These are phyloP conservation scores for Drosophila truncata DNA, from an alignment of 1,140 invertebrate species.

Conservation along the genomic window DNA sequence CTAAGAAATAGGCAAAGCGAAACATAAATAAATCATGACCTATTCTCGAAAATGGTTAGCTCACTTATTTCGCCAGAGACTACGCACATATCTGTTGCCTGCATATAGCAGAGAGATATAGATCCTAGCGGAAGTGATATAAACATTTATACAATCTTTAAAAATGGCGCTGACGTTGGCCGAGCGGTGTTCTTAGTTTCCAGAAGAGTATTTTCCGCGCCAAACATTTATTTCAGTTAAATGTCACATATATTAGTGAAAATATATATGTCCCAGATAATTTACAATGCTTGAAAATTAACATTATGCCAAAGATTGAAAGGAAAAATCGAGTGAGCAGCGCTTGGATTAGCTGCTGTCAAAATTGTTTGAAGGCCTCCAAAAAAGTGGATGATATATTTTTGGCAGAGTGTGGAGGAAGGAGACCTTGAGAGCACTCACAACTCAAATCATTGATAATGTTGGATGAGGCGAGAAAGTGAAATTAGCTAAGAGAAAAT, in stretches of 20 bases:
- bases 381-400: conserved; percentile 39
- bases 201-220: conserved; percentile 34
- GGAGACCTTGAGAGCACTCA: conserved; percentile 9
- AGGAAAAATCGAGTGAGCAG: conserved; percentile 18
- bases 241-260: conserved; percentile 66
- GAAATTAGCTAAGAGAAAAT: conserved; percentile 25
- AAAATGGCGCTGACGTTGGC: conserved; percentile 79
- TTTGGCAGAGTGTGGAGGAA: conserved; percentile 2
- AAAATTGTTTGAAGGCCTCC: conserved; percentile 65
- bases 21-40: conserved; percentile 78
- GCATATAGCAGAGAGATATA: conserved; percentile 35
- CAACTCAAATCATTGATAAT: conserved; percentile 25
- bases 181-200: conserved; percentile 34
- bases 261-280: conserved; percentile 60
- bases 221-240: conserved; percentile 49
- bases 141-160: conserved; percentile 70
- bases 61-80: conserved; percentile 49
- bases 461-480: conserved; percentile 25
- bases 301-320: conserved; percentile 47
- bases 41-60: conserved; percentile 52
- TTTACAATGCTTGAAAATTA: conserved; percentile 59
- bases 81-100: conserved; percentile 23
- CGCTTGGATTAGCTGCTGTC: conserved; percentile 65
- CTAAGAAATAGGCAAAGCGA: conserved; percentile 38
- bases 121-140: conserved; percentile 74